Base-by-base conservation (phyloP, 2,888 invertebrate species). In the Proisotoma minuta region DNA sequence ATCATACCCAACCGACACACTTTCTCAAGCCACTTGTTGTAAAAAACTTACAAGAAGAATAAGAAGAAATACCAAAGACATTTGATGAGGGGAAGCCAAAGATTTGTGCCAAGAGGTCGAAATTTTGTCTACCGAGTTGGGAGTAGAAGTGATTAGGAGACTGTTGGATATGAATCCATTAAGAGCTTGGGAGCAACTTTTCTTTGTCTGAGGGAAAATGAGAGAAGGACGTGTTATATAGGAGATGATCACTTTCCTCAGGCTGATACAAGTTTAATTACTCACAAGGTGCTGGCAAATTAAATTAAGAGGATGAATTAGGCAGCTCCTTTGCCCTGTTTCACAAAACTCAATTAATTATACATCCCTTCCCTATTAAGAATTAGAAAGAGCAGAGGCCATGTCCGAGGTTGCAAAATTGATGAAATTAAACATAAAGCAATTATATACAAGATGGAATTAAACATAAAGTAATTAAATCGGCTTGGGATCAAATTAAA, bases 261-360 rank as follows among this genome's bases (percentile, higher is more conserved):
- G 12, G 8, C 12, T 24, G 23, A 49, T 49, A 22, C 3, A 22
- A 23, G 12, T 49, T 49, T 49, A 49, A 49, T 49, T 49, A 49
- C 49, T 24, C 3, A 12, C 49, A 5, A 22, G 26, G 18, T 23
- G 23, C 20, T 10, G 49, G 4, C 4, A 49, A 49, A 49, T 49
- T 8, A 12, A 49, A 23, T 49, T 49, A 49, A 22, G 49, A 15
- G 5, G 3, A 3, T 20, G 23, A 49, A 23, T 49, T 49, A 49
- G 22, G 23, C 23, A n/a, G 12, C 23, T 24, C 23, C 22, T 24
- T 22, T n/a, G 34, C 18, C 5, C 49, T 49, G 49, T 24, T 24
- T 49, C 20, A 3, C 15, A 3, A 49, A 49, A 49, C 49, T 22
- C 49, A 49, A 49, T 49, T 49, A 49, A 49, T 49, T 49, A 49